A percentile compares a stretch with the other conserved stretches of the same genome.
phyloP scores from a whole-genome alignment of 30 jellyfish, hydroid and myxozoan species.

The Pelagia noctiluca region DNA sequence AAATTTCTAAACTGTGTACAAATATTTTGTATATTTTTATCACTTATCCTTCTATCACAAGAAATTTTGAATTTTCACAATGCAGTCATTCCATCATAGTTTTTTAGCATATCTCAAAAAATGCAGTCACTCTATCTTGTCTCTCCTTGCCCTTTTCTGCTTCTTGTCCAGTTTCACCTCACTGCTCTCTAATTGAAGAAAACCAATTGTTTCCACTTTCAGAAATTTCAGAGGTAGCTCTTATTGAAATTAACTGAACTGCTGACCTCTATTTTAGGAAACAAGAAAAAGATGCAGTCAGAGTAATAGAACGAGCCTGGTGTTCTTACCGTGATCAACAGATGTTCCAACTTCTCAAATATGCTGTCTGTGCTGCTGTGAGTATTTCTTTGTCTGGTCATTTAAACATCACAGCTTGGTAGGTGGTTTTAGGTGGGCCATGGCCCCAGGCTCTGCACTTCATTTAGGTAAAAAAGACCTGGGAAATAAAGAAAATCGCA shows the following conservation, averaged over 20 bases:
- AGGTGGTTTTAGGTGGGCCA: too few relatives aligned
- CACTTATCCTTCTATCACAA: too few relatives aligned
- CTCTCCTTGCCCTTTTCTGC: too few relatives aligned
- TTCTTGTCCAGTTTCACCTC: too few relatives aligned
- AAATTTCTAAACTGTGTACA: too few relatives aligned
- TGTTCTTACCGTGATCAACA: slow-evolving; percentile 81
- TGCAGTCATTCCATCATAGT: too few relatives aligned
- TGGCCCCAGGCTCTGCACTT: too few relatives aligned
- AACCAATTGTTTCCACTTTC: background rate
- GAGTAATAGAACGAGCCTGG: slow-evolving; percentile 80
- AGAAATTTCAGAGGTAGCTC: background rate
- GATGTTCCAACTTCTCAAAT: slow-evolving; percentile 80
- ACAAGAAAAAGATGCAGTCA: slow-evolving; percentile 68
- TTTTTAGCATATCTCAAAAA: background rate
- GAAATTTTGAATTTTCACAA: too few relatives aligned
- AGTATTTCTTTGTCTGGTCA: slow-evolving; percentile 2
- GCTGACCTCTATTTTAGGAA: slow-evolving; percentile 12
- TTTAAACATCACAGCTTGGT: background rate
- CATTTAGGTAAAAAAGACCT: too few relatives aligned
- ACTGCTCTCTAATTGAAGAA: too few relatives aligned
- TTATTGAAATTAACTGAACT: background rate
- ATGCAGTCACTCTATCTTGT: background rate
- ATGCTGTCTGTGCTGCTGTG: slow-evolving; percentile 88
- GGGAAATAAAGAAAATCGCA: too few relatives aligned
- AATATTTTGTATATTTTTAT: too few relatives aligned